Evolutionary conservation across 2,888 invertebrate genomes (phyloP).

Genomic region (Melieria crassipennis): DNA sequence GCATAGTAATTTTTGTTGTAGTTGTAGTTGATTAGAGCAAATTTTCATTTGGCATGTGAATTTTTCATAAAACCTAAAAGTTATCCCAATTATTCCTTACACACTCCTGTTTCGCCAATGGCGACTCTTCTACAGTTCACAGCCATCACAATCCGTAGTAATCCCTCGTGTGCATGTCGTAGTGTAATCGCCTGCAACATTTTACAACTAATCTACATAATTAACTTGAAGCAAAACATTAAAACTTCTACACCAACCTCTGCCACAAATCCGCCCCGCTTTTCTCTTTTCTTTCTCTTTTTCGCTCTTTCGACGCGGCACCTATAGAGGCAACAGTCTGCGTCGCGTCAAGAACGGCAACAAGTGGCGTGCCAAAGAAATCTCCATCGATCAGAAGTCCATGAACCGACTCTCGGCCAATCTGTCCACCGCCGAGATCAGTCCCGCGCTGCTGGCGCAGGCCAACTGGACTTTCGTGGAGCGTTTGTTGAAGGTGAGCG

Average conservation of each 20-base stretch:
- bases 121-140: too few relatives aligned
- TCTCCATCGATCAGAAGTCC: conserved; percentile 68
- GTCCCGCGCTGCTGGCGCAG: conserved; percentile 91
- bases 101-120: too few relatives aligned
- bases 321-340: conserved; percentile 68
- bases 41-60: too few relatives aligned
- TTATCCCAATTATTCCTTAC: too few relatives aligned
- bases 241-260: conserved; percentile 16
- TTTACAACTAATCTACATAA: conserved; percentile 23
- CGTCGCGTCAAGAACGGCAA: conserved; percentile 72
- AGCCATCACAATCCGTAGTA: too few relatives aligned
- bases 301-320: background rate
- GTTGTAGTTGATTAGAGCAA: conserved; percentile 8
- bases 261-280: conserved; percentile 21
- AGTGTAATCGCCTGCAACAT: background rate
- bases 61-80: too few relatives aligned
- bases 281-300: conserved; percentile 19
- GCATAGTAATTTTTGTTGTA: conserved; percentile 27
- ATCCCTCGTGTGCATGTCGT: too few relatives aligned
- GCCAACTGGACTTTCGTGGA: conserved; percentile 99
- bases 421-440: conserved; percentile 66
- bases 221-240: conserved; percentile 14
- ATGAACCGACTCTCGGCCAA: conserved; percentile 63
- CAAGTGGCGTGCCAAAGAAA: conserved; percentile 74
- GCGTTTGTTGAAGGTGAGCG: conserved; percentile 86